These are phyloP conservation scores for Anthopleura sola DNA, from an alignment of 64 coral and sea anemone genomes.

Conservation along the genomic window DNA sequence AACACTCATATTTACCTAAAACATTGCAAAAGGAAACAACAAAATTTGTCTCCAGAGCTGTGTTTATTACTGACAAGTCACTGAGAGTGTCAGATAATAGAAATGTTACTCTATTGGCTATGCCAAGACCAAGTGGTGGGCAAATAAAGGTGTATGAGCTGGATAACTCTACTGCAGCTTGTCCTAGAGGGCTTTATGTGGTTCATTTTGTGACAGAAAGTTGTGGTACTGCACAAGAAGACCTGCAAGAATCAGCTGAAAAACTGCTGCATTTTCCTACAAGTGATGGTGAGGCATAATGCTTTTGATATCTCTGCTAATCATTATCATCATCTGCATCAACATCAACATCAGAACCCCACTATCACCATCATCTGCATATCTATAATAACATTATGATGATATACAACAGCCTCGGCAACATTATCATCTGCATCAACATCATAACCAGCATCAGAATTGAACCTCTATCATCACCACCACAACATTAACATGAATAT, in stretches of 20 bases:
- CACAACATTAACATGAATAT: no score
- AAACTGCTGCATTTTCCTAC: conserved; percentile 61
- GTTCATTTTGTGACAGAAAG: conserved; percentile 83
- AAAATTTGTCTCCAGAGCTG: conserved; percentile 68
- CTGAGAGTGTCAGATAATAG: conserved; percentile 58
- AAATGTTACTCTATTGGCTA: conserved; percentile 67
- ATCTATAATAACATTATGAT: no score
- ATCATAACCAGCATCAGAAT: no score
- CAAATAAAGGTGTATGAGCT: conserved; percentile 76
- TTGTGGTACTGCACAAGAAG: conserved; percentile 62
- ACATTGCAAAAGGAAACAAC: conserved; percentile 3
- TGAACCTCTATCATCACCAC: background rate
- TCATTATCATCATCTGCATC: background rate
- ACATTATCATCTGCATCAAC: no score
- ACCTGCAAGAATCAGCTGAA: conserved; percentile 61
- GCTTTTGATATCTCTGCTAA: background rate
- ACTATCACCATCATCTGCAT: background rate
- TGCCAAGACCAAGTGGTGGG: conserved; percentile 45
- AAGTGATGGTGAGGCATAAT: conserved; percentile 54
- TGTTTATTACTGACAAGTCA: conserved; percentile 87
- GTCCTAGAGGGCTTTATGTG: conserved; percentile 76
- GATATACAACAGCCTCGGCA: no score
- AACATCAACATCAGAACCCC: background rate
- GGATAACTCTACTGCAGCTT: conserved; percentile 68
- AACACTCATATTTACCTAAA: conserved; percentile 70